Conservation (phyloP, 2,797 vertebrate species). For the Urophycis tenuis region DNA sequence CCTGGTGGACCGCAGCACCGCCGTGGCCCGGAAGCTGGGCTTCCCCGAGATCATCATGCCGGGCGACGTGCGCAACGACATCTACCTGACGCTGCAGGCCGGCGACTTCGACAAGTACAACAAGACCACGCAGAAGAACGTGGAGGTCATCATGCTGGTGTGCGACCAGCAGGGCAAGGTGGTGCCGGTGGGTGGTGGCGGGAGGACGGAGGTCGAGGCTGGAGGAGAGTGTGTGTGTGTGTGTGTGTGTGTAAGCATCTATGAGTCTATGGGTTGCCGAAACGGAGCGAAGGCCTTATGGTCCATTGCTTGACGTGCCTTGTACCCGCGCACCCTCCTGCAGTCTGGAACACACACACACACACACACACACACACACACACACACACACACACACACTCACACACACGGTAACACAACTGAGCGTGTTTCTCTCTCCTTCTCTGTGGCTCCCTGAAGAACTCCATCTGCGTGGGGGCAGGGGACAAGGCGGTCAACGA, state of each 20-base stretch:
- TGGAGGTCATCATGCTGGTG: conserved; percentile 96
- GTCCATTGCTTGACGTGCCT: conserved; percentile 7
- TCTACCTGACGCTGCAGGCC: conserved; percentile 85
- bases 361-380: neutral
- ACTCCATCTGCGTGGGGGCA: conserved; percentile 89
- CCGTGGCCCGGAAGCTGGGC: conserved; percentile 91
- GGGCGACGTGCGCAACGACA: conserved; percentile 96
- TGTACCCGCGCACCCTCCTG: neutral
- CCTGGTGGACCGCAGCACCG: conserved; percentile 92
- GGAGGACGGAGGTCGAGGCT: neutral
- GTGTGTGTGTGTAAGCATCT: neutral
- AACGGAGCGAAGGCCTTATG: conserved; percentile 14
- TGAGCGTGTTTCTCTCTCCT: neutral
- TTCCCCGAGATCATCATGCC: conserved; percentile 99
- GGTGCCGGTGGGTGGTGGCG: conserved; percentile 75
- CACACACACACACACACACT: too few relatives aligned
- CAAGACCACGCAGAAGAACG: conserved; percentile 94
- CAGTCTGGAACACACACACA: neutral
- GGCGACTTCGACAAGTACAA: conserved; percentile 98
- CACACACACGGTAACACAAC: too few relatives aligned
- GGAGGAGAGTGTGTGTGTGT: conserved; percentile 11
- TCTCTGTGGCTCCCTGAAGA: conserved; percentile 47
- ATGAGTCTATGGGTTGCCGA: conserved; percentile 10
- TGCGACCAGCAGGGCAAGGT: conserved; percentile 90
- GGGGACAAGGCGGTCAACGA: conserved; percentile 85